Evolutionary conservation across 2,113 vertebrate genomes (phyloP), one percentile per base, ranked within the genome.

Genomic region (Mirza zaza): DNA sequence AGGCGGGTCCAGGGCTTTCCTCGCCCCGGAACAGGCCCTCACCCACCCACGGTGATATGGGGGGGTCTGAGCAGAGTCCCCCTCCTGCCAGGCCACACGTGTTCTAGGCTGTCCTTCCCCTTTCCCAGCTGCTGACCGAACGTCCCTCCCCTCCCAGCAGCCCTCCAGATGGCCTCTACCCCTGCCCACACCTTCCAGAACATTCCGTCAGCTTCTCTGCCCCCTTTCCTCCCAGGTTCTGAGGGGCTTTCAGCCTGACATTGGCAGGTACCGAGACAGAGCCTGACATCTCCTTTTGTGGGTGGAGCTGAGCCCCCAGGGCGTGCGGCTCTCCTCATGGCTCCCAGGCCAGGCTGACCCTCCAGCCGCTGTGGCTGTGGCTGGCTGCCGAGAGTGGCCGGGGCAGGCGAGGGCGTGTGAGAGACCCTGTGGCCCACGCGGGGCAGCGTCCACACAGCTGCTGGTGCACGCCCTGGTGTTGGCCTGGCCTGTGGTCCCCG

Each of bases 71-170:
- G 59, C 3, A 10, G 59, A 48, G 10, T 21, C 57, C 57, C 34
- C 6, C 0, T 0, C 36, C 34, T 0, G 9, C 13, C 36, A 27
- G 1, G 0, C 39, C 10, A 0, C 32, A 2, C 0, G 2, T 20
- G 0, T 21, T 29, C 1, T 4, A 36, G 2, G 13, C 15, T 36
- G 81, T 68, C 79, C 36, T 57, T 8, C 45, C 25, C 39, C 6
- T 39, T 14, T 50, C 45, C 18, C 57, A 57, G 29, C 45, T 9
- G 4, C 90, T 7, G 32, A 18, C 59, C 2, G 82, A 20, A 61
- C 42, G 2, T 4, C 7, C 39, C 61, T 36, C 23, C 12, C 76
- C 67, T 50, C 42, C 39, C 12, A 36, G 21, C 25, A 21, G 39
- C 75, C 23, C 17, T 55, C 81, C 36, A 42, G 73, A 39, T 5